Conservation (phyloP, 2,888 invertebrate genomes). For the Monopis laevigella region DNA sequence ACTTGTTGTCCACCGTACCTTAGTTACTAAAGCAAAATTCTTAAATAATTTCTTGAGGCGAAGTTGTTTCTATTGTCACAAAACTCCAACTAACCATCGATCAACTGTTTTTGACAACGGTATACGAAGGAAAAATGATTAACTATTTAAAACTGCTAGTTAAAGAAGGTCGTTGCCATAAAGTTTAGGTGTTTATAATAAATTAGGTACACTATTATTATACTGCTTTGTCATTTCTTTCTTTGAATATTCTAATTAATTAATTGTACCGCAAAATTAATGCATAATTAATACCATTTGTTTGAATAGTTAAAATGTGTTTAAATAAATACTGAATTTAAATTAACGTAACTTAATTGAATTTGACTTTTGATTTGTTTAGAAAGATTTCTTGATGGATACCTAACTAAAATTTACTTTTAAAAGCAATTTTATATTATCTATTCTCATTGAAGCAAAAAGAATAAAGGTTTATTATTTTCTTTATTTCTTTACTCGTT, state of each 20-base stretch:
- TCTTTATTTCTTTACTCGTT: too few species aligned
- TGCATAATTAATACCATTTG: neutral
- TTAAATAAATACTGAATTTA: neutral
- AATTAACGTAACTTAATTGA: too few species aligned
- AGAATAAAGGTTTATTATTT: too few species aligned
- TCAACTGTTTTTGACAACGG: constrained; percentile 11
- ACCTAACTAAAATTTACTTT: too few species aligned
- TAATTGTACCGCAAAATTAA: constrained; percentile 4
- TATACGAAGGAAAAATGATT: constrained; percentile 5
- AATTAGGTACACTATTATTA: constrained; percentile 1
- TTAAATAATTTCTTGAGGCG: too few species aligned
- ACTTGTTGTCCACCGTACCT: too few species aligned
- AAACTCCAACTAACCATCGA: constrained; percentile 7
- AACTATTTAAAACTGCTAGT: constrained; percentile 5
- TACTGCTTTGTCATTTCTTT: constrained; percentile 6
- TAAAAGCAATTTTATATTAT: too few species aligned
- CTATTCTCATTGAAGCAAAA: too few species aligned
- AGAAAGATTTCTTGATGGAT: too few species aligned
- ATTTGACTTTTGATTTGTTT: too few species aligned
- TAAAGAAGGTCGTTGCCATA: constrained; percentile 9
- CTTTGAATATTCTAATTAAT: neutral
- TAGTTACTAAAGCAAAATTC: too few species aligned
- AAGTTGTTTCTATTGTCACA: constrained; percentile 4
- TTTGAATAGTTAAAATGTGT: neutral
- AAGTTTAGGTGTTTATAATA: neutral